Conservation (phyloP, 2,888 invertebrate genomes). For the Pomacea canaliculata region DNA sequence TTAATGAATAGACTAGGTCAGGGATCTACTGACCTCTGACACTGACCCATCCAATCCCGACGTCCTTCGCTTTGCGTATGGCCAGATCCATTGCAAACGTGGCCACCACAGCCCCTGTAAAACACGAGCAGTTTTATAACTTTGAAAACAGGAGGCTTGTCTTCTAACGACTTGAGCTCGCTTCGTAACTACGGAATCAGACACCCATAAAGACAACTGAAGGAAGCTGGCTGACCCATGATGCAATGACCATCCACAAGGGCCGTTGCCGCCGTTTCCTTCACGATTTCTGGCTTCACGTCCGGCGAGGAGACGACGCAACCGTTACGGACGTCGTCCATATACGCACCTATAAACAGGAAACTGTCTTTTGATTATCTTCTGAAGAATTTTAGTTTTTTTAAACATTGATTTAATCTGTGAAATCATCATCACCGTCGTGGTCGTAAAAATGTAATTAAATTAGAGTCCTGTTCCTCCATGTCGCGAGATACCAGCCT, state of each 20-base stretch:
- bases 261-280: slow-evolving; percentile 75
- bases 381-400: too few relatives aligned
- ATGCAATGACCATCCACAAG: slow-evolving; percentile 85
- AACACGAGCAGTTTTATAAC: background rate
- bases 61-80: slow-evolving; percentile 82
- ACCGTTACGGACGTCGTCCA: background rate
- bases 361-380: too few relatives aligned
- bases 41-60: slow-evolving; percentile 87
- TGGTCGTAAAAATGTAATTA: too few relatives aligned
- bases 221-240: slow-evolving; percentile 73
- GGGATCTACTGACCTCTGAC: slow-evolving; percentile 75
- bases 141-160: too few relatives aligned
- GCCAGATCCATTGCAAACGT: slow-evolving; percentile 76
- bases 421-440: too few relatives aligned
- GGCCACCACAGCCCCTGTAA: slow-evolving; percentile 65
- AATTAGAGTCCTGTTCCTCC: too few relatives aligned
- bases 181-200: too few relatives aligned
- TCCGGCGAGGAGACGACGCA: slow-evolving; percentile 68
- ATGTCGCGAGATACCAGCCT: too few relatives aligned
- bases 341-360: background rate
- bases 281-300: slow-evolving; percentile 76
- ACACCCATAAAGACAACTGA: too few relatives aligned
- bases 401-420: too few relatives aligned
- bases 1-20: too few relatives aligned
- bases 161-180: too few relatives aligned